A percentile compares a stretch with the other conserved stretches of the same genome.
phyloP scores from a whole-genome alignment of 1,140 invertebrate species.

The Zophobas atratus region DNA sequence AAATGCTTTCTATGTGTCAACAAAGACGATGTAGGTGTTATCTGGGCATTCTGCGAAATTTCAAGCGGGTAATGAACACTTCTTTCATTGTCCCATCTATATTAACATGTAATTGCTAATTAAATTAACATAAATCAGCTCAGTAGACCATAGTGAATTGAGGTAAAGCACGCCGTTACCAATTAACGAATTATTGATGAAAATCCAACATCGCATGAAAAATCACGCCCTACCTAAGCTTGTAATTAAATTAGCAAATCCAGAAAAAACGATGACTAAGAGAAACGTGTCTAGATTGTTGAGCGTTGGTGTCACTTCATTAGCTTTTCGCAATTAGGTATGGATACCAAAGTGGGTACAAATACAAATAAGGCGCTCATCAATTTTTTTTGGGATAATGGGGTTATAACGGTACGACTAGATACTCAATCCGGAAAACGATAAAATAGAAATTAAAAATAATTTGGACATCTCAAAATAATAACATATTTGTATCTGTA shows the following conservation, averaged over 20 bases:
- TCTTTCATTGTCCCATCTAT: background rate
- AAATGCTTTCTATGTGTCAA: conserved; percentile 11
- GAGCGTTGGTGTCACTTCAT: no score
- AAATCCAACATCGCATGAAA: conserved; percentile 13
- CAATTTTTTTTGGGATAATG: background rate
- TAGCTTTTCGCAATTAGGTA: no score
- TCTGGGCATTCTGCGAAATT: conserved; percentile 1
- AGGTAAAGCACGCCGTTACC: conserved; percentile 12
- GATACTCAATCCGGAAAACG: no score
- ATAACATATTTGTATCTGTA: no score
- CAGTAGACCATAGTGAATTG: conserved; percentile 2
- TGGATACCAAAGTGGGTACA: no score
- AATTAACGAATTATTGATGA: conserved; percentile 26
- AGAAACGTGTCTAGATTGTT: no score
- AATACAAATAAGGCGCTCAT: no score
- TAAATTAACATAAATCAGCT: conserved; percentile 29
- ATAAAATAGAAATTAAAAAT: no score
- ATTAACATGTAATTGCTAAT: conserved; percentile 28
- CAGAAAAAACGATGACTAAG: background rate
- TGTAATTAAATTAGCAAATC: conserved; percentile 23
- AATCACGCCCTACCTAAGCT: conserved; percentile 1
- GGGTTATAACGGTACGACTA: background rate
- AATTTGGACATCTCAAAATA: no score
- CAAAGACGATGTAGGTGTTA: conserved; percentile 6
- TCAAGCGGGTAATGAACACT: conserved; percentile 10